Evolutionary conservation across 1,140 invertebrate genomes (phyloP).

Genomic region (Drosophila asahinai): DNA sequence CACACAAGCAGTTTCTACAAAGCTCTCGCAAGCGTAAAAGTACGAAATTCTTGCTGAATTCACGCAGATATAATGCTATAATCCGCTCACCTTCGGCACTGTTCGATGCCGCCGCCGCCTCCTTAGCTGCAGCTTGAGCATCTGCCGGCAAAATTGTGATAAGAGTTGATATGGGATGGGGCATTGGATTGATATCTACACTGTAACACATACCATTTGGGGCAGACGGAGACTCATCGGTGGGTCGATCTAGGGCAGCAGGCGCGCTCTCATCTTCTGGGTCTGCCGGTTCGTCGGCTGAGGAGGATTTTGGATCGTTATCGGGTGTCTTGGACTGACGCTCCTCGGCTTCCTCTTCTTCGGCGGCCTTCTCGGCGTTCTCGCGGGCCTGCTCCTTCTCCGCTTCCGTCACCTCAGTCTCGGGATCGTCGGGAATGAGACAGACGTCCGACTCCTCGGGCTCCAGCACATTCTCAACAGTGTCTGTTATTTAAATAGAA

Average conservation of each 20-base stretch:
- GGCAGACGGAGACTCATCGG: conserved; percentile 22
- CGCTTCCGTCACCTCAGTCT: conserved; percentile 88
- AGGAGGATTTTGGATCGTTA: conserved; percentile 12
- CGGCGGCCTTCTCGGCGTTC: conserved; percentile 85
- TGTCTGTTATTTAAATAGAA: conserved; percentile 34
- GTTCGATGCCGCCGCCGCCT: conserved; percentile 38
- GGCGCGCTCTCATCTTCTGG: conserved; percentile 13
- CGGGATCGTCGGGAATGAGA: conserved; percentile 85
- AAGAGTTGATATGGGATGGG: conserved; percentile 17
- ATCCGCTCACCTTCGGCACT: conserved; percentile 69
- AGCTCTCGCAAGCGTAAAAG: conserved; percentile 2
- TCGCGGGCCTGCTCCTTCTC: conserved; percentile 87
- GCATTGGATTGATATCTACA: neutral
- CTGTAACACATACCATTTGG: conserved; percentile 50
- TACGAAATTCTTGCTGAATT: conserved; percentile 1
- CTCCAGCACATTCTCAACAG: conserved; percentile 79
- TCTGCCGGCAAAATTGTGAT: conserved; percentile 50
- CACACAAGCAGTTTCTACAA: neutral
- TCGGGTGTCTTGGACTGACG: conserved; percentile 46
- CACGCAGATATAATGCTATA: conserved; percentile 14
- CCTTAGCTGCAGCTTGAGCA: conserved; percentile 68
- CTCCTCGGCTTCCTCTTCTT: conserved; percentile 67
- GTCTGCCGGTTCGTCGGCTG: conserved; percentile 17
- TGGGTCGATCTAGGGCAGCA: conserved; percentile 5
- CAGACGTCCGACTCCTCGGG: conserved; percentile 83